phyloP scores from a whole-genome alignment of 2,113 vertebrate species.

The Mellivora capensis region DNA sequence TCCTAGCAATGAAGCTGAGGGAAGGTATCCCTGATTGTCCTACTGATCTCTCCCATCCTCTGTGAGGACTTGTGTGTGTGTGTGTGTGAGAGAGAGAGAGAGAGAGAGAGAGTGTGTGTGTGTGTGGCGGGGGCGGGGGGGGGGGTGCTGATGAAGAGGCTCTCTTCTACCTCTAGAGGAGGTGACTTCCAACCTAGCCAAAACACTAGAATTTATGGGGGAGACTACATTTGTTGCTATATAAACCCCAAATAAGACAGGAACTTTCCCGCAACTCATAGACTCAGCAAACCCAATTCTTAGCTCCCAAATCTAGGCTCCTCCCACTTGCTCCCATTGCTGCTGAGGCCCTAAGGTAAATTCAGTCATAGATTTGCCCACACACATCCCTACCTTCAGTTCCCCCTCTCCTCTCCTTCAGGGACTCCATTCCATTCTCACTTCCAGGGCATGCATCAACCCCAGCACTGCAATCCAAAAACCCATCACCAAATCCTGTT shows the following conservation, averaged over 20 bases:
- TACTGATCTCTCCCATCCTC: neutral
- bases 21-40: neutral
- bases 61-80: neutral
- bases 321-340: neutral
- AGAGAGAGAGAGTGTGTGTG: too few relatives aligned
- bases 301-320: neutral
- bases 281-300: slow-evolving; percentile 19
- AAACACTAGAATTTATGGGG: neutral
- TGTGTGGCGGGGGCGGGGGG: neutral
- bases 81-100: neutral
- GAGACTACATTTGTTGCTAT: slow-evolving; percentile 30
- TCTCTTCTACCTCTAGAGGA: neutral
- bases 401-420: neutral
- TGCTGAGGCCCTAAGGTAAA: neutral
- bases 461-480: neutral
- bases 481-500: neutral
- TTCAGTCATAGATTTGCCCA: neutral
- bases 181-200: slow-evolving; percentile 37
- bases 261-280: slow-evolving; percentile 14
- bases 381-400: neutral
- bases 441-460: neutral
- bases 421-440: neutral
- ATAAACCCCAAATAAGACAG: neutral
- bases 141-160: neutral
- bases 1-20: neutral